Percentiles rank a stretch among this genome's conserved stretches.
Evolutionary conservation across 2,113 vertebrate species (phyloP).

Genomic region (Diadophis punctatus): DNA sequence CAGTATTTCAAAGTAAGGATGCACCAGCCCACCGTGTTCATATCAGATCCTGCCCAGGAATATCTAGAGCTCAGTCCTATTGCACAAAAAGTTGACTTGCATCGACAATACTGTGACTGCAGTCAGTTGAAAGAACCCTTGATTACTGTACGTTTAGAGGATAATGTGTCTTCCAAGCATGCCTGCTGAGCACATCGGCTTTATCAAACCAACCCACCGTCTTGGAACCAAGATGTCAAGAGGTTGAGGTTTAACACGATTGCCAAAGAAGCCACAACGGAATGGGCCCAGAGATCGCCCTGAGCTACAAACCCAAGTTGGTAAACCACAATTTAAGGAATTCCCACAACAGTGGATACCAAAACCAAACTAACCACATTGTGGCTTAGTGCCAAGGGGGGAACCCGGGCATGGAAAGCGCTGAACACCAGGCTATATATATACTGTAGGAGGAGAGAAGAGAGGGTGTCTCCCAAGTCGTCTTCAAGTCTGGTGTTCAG

Average conservation of each 20-base stretch:
- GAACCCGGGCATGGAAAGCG: background rate
- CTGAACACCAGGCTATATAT: too few relatives aligned
- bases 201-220: background rate
- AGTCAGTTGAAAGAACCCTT: background rate
- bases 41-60: background rate
- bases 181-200: background rate
- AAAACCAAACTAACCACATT: background rate
- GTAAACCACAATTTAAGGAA: background rate
- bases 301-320: background rate
- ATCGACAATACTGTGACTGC: background rate
- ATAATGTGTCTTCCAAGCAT: background rate
- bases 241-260: background rate
- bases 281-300: background rate
- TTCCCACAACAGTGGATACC: background rate
- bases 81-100: background rate
- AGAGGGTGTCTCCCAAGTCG: too few relatives aligned
- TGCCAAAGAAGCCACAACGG: background rate
- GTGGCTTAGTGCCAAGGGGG: background rate
- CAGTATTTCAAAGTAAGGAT: background rate
- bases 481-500: too few relatives aligned
- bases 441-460: too few relatives aligned
- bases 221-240: background rate
- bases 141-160: background rate
- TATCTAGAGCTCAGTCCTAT: background rate
- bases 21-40: background rate